Evolutionary conservation across 2,888 invertebrate genomes (phyloP), one percentile per base, ranked within the genome.

Genomic region (Bombylius discolor): DNA sequence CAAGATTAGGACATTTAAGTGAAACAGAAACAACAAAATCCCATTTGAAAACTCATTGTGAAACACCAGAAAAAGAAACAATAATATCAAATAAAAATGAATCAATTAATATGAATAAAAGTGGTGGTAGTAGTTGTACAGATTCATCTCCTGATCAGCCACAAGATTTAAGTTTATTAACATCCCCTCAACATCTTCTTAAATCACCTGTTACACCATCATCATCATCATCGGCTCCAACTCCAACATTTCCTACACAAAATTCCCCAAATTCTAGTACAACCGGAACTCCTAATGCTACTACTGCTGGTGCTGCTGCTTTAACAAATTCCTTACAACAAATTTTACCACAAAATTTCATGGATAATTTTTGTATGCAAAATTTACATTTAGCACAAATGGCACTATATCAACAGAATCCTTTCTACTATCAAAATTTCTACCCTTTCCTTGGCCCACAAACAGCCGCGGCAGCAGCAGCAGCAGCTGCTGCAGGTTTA

Each of bases 331-430:
- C 36, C 33, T 36, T 44, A 12, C 42, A 53, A 5, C 53, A 53
- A 14, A 39, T 55, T 3, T 56, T 61, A 5, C 56, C 59, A 5
- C 55, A 55, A 36, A 58, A 61, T 49, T 56, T 64, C 32, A 58
- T 62, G 48, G 62, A 63, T 47, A 63, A 61, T 36, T 51, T 64
- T 4, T 64, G 64, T 11, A 59, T 66, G 58, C 64, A 64, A 57
- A 66, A 65, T 57, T 52, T 65, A 1, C 65, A 63, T 51, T 52
- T 65, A 44, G 64, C 64, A 1, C 57, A 64, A 46, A 58, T 65
- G n/a, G 60, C 62, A 3, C 53, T 64, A 5, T 65, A 64, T 53
- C 61, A 61, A 45, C 63, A 64, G 46, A 64, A 66, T 58, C 64
- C 64, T 2, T 62, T 62, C 50, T 62, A 61, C 49, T 63, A 62